Conservation (phyloP, 2,888 invertebrate genomes). For the Cheilosia variabilis region DNA sequence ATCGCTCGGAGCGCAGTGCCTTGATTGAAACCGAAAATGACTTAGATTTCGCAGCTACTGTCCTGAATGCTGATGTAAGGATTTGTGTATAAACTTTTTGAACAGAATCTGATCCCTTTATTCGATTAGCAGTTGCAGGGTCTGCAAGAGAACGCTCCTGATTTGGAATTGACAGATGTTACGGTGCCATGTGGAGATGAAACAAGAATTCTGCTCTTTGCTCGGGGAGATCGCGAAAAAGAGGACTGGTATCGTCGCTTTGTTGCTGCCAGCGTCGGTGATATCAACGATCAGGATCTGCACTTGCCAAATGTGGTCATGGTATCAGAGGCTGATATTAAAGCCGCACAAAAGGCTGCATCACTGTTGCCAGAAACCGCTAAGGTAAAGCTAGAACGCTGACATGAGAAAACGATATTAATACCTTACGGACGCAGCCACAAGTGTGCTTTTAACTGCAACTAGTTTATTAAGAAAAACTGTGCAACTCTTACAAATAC, state of each 20-base stretch:
- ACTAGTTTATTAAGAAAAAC: too few relatives aligned
- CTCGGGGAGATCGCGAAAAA: constrained; percentile 82
- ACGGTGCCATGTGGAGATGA: constrained; percentile 83
- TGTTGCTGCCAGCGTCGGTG: constrained; percentile 80
- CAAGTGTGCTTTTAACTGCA: too few relatives aligned
- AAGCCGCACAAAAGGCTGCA: constrained; percentile 79
- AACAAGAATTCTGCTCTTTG: constrained; percentile 81
- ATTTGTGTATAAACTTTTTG: neutral
- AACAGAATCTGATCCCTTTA: constrained; percentile 11
- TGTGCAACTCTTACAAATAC: neutral
- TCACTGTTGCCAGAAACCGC: constrained; percentile 77
- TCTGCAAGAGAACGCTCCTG: constrained; percentile 79
- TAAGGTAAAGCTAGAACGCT: constrained; percentile 35
- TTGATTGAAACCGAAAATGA: constrained; percentile 72
- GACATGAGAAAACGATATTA: neutral
- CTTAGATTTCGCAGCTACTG: constrained; percentile 80
- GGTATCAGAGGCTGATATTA: constrained; percentile 80
- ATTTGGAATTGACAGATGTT: constrained; percentile 78
- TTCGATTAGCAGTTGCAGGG: constrained; percentile 78
- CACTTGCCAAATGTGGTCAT: constrained; percentile 80
- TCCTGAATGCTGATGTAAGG: constrained; percentile 81
- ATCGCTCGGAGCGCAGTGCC: constrained; percentile 69
- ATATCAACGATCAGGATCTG: constrained; percentile 81
- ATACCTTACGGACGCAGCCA: too few relatives aligned
- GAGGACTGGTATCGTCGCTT: constrained; percentile 84